These are phyloP conservation scores for Grammomys surdaster DNA, from an alignment of 2,113 vertebrate species.

Conservation along the genomic window DNA sequence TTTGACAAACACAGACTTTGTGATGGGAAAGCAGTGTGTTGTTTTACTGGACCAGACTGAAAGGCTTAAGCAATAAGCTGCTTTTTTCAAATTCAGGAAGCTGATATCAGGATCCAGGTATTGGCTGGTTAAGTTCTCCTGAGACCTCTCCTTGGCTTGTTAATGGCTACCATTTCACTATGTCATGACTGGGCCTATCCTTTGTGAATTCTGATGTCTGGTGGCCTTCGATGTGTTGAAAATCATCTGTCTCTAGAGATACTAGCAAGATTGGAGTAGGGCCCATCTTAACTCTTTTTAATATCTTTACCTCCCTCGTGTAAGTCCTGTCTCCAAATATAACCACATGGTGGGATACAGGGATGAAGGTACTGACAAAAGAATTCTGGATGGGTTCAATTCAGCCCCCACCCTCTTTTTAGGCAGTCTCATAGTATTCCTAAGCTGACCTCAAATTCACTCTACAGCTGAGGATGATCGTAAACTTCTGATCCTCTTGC, in stretches of 20 bases:
- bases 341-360: not conserved
- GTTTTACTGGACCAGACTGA: not conserved
- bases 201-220: not conserved
- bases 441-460: too few relatives aligned
- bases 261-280: not conserved
- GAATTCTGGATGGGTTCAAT: not conserved
- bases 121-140: not conserved
- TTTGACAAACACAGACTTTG: not conserved
- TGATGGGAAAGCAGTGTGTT: not conserved
- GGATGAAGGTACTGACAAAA: not conserved
- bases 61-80: not conserved
- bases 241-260: not conserved
- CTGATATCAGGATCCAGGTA: not conserved
- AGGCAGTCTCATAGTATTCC: not conserved
- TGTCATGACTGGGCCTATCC: not conserved
- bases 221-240: not conserved
- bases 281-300: not conserved
- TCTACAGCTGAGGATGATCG: not conserved
- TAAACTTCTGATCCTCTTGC: not conserved
- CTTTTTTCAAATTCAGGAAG: not conserved
- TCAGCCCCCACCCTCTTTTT: not conserved
- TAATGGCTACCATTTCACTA: fast-evolving
- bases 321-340: not conserved
- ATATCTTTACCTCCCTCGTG: not conserved
- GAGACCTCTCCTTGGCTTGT: not conserved